Percentiles rank a stretch among this genome's conserved stretches.
These are phyloP conservation scores for Carduelis carduelis DNA, from an alignment of 2,797 vertebrate genomes.

Conservation along the genomic window DNA sequence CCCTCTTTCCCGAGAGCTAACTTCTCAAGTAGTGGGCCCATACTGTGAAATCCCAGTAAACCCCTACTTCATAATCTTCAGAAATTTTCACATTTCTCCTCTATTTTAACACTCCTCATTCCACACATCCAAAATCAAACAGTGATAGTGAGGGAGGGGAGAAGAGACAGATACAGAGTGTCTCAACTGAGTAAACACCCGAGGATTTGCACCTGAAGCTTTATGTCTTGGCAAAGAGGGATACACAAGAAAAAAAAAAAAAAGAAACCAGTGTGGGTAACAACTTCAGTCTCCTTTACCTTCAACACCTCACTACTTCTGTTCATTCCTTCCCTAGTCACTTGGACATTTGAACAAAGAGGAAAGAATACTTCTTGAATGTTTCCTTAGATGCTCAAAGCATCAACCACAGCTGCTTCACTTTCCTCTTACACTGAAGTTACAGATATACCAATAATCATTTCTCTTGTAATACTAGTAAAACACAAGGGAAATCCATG, in stretches of 20 bases:
- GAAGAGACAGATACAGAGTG: accelerated
- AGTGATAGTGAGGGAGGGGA: not conserved
- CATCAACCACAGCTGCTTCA: not conserved
- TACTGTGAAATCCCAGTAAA: not conserved
- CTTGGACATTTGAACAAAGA: not conserved
- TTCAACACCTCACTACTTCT: not conserved
- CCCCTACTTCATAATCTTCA: not conserved
- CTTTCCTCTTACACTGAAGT: not conserved
- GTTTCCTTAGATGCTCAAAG: not conserved
- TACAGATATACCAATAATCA: not conserved
- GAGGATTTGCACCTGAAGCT: not conserved
- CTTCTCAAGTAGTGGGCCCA: not conserved
- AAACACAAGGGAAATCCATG: not conserved
- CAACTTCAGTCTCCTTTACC: not conserved
- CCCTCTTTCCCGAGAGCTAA: not conserved
- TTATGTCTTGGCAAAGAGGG: not conserved
- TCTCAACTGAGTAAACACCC: not conserved
- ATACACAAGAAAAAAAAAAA: no score
- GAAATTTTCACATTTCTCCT: not conserved
- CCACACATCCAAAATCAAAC: not conserved
- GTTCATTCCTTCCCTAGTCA: not conserved
- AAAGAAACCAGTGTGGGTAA: not conserved
- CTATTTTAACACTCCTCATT: not conserved
- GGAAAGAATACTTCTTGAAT: not conserved
- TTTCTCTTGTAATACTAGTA: not conserved